Conservation (phyloP, 2,113 vertebrate species). For the Lipophrys pholis region DNA sequence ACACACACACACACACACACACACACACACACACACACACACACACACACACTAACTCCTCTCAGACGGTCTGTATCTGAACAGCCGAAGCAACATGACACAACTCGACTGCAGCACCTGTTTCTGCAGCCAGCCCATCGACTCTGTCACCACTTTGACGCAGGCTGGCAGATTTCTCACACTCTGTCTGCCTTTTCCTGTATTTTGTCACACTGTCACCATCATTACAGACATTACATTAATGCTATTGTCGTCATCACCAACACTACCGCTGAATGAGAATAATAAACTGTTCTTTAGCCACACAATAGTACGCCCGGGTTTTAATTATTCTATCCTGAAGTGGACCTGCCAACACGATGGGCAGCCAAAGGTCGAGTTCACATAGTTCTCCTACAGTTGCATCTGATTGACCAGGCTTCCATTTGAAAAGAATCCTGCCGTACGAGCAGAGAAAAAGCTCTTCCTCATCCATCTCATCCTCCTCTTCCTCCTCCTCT, state of each 20-base stretch:
- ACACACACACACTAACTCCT: slow-evolving; percentile 9
- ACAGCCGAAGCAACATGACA: slow-evolving; percentile 60
- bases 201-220: slow-evolving; percentile 6
- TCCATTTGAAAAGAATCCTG: slow-evolving; percentile 26
- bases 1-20: slow-evolving; percentile 2
- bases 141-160: slow-evolving; percentile 45
- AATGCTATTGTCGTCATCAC: neutral
- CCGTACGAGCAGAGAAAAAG: slow-evolving; percentile 20
- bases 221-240: slow-evolving; percentile 19
- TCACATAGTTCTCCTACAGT: neutral
- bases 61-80: slow-evolving; percentile 34
- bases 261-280: neutral
- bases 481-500: slow-evolving; percentile 78
- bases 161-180: slow-evolving; percentile 39
- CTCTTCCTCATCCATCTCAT: slow-evolving; percentile 70
- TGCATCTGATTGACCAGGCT: slow-evolving; percentile 2
- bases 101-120: slow-evolving; percentile 70
- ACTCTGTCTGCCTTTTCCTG: slow-evolving; percentile 20
- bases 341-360: neutral
- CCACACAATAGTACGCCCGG: neutral
- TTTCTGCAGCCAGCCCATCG: slow-evolving; percentile 57
- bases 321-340: neutral
- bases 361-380: neutral
- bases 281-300: neutral
- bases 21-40: neutral